Conservation (phyloP, 2,113 vertebrate species). For the Hippocampus guttulatus region DNA sequence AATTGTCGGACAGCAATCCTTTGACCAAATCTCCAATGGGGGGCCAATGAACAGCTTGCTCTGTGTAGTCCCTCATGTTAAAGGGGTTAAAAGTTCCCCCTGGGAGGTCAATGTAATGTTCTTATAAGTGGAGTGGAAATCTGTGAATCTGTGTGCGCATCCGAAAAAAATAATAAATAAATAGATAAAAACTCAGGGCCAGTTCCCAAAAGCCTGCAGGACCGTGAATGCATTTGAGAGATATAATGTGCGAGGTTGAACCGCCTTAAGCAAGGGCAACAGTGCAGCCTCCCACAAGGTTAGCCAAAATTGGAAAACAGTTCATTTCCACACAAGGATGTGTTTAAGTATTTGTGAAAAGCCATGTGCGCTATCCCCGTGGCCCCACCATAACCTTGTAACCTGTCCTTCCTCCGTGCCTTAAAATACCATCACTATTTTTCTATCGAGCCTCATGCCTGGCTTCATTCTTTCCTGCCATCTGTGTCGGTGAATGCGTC, state of each 20-base stretch:
- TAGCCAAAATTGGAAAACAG: conserved; percentile 23
- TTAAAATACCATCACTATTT: conserved; percentile 59
- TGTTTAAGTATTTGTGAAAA: conserved; percentile 29
- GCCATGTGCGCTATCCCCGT: conserved; percentile 35
- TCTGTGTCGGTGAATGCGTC: conserved; percentile 38
- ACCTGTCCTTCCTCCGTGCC: conserved; percentile 54
- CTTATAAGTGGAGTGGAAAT: neutral
- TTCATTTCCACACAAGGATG: conserved; percentile 12
- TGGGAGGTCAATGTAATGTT: conserved; percentile 9
- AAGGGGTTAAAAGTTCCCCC: conserved; percentile 1
- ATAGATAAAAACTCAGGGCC: conserved; percentile 1
- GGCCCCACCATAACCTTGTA: conserved; percentile 55
- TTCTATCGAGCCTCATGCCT: conserved; percentile 41
- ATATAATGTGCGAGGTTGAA: conserved; percentile 23
- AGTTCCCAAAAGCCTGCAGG: conserved; percentile 18
- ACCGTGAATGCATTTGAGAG: conserved; percentile 23
- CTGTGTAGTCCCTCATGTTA: conserved; percentile 11
- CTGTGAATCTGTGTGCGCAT: conserved; percentile 5
- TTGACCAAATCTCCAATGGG: neutral
- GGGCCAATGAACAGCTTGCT: neutral
- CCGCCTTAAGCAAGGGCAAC: conserved; percentile 25
- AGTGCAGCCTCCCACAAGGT: conserved; percentile 30
- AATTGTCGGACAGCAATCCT: neutral
- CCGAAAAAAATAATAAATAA: neutral
- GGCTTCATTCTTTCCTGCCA: conserved; percentile 49